Evolutionary conservation across 2,797 vertebrate species (phyloP).

Genomic region (Nannoperca obscura): DNA sequence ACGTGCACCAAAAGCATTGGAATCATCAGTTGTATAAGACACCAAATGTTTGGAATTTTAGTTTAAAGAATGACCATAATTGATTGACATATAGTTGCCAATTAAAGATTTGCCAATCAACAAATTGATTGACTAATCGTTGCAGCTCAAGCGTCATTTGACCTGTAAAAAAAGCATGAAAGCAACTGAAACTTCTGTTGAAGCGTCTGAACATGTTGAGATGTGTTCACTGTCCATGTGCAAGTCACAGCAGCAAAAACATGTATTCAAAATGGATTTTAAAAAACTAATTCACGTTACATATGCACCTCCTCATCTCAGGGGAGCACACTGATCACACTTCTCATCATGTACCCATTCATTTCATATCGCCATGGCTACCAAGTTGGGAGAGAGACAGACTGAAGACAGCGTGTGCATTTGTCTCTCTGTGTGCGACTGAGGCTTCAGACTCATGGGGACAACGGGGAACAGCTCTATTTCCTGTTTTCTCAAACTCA

Average conservation of each 20-base stretch:
- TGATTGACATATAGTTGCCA: too few species aligned
- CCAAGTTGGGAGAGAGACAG: background rate
- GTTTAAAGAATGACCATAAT: too few species aligned
- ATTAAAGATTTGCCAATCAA: background rate
- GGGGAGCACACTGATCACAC: constrained; percentile 40
- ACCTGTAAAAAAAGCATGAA: background rate
- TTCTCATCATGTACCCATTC: constrained; percentile 54
- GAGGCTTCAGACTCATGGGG: constrained; percentile 34
- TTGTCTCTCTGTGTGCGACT: constrained; percentile 12
- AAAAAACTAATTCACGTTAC: background rate
- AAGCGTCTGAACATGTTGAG: background rate
- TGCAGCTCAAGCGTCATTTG: background rate
- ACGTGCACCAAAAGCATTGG: too few species aligned
- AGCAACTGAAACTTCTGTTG: background rate
- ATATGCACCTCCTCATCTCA: constrained; percentile 10
- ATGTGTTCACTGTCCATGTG: background rate
- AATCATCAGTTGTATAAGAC: too few species aligned
- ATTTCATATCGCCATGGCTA: constrained; percentile 61
- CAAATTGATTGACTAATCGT: background rate
- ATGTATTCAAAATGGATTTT: background rate
- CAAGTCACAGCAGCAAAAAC: background rate
- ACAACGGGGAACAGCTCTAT: constrained; percentile 59
- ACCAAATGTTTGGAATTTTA: too few species aligned
- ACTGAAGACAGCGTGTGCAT: background rate
- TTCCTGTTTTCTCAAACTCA: constrained; percentile 70